Evolutionary conservation across 1,140 invertebrate species (phyloP).

Genomic region (Bombus waltoni): DNA sequence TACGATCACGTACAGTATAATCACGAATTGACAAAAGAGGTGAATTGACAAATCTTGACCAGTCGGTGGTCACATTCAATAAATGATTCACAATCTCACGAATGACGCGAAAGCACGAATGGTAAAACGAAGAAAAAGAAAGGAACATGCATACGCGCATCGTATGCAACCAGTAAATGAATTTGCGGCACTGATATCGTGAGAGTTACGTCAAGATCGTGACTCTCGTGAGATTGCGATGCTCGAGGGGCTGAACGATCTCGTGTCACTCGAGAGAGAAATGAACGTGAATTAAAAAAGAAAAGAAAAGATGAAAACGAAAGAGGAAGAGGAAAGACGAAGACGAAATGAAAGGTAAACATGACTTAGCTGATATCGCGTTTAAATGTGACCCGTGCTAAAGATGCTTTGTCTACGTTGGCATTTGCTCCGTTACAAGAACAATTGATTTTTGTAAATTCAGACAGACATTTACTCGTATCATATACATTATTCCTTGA

Average conservation of each 20-base stretch:
- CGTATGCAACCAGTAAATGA: not conserved
- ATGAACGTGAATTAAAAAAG: not conserved
- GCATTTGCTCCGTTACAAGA: not conserved
- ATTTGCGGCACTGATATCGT: conserved; percentile 47
- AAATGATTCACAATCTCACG: not conserved
- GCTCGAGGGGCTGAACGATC: not conserved
- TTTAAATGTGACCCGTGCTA: not conserved
- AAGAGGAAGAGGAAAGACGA: too few species aligned
- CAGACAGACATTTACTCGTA: not conserved
- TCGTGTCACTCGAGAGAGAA: not conserved
- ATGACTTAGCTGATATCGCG: not conserved
- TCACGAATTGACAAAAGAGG: not conserved
- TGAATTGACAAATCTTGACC: not conserved
- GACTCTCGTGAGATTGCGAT: too few species aligned
- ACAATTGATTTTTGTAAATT: not conserved
- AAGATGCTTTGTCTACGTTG: not conserved
- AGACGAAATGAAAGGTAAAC: not conserved
- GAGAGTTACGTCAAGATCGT: not conserved
- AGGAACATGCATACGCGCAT: not conserved
- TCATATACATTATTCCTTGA: not conserved
- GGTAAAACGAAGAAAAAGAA: not conserved
- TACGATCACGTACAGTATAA: not conserved
- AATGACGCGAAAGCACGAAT: not conserved
- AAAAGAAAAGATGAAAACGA: not conserved
- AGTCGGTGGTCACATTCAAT: not conserved